Percentiles rank a stretch among this genome's conserved stretches.
phyloP scores from a whole-genome alignment of 2,797 vertebrate genomes.

The Masticophis lateralis region DNA sequence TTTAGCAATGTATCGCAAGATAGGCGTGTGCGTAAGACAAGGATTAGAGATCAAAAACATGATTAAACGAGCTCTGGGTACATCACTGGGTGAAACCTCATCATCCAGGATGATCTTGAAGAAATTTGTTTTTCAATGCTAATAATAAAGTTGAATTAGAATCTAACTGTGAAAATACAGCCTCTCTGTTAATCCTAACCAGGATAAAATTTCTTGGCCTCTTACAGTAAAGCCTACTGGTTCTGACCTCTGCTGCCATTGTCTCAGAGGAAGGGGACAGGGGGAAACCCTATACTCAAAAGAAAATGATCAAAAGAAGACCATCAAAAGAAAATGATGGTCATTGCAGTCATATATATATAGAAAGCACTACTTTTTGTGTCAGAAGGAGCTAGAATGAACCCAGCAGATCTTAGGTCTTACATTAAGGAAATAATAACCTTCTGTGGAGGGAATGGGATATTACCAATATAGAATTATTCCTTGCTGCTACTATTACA shows the following conservation, averaged over 20 bases:
- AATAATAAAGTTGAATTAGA: conserved; percentile 8
- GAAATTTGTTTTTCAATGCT: not conserved
- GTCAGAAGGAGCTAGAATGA: not conserved
- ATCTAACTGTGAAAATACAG: conserved; percentile 19
- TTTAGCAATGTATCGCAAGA: not conserved
- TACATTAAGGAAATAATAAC: not conserved
- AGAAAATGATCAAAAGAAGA: not conserved
- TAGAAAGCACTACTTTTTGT: not conserved
- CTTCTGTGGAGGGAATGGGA: not conserved
- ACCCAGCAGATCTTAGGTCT: not conserved
- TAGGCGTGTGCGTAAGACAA: not conserved
- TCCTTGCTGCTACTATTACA: not conserved
- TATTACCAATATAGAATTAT: not conserved
- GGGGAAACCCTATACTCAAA: not conserved
- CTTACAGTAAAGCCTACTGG: not conserved
- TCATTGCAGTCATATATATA: not conserved
- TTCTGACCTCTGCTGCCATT: not conserved
- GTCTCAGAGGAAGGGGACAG: not conserved
- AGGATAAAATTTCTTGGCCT: conserved; percentile 3
- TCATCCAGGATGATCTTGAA: not conserved
- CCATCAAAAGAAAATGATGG: not conserved
- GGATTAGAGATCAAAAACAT: not conserved
- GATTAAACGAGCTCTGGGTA: not conserved
- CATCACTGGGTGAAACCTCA: not conserved
- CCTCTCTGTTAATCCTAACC: conserved; percentile 24